Conservation (phyloP, 2,797 vertebrate genomes). For the Austrolebias charrua region DNA sequence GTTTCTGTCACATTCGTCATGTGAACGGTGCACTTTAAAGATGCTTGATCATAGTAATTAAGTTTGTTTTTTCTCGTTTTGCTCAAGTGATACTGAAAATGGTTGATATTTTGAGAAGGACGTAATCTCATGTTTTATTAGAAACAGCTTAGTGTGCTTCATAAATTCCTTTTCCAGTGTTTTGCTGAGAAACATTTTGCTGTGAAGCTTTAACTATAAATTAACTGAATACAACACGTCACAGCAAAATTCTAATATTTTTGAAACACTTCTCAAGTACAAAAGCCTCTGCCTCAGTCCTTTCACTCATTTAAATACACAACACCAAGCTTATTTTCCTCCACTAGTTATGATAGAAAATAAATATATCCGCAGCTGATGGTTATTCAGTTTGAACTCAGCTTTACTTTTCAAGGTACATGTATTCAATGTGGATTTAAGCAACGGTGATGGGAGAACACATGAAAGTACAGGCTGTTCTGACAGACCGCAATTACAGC, state of each 20-base stretch:
- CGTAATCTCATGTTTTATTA: constrained; percentile 1
- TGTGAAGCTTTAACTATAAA: background rate
- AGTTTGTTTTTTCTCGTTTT: constrained; percentile 13
- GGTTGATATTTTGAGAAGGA: constrained; percentile 14
- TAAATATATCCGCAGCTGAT: background rate
- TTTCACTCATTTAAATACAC: background rate
- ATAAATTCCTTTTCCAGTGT: background rate
- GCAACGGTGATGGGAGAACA: constrained; percentile 7
- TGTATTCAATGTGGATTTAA: background rate
- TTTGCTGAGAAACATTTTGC: background rate
- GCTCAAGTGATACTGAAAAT: constrained; percentile 1
- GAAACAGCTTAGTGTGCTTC: background rate
- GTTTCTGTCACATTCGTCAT: constrained; percentile 27
- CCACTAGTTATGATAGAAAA: constrained; percentile 1
- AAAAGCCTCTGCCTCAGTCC: background rate
- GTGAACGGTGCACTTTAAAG: constrained; percentile 19
- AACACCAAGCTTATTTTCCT: background rate
- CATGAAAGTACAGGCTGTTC: background rate
- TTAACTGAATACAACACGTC: too few relatives aligned
- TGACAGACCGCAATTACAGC: constrained; percentile 18
- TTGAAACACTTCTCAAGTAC: background rate
- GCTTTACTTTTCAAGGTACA: constrained; percentile 9
- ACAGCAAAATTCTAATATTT: background rate
- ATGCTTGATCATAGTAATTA: constrained; percentile 41
- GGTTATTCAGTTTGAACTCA: background rate